Evolutionary conservation across 2,888 invertebrate species (phyloP).

Genomic region (Carterocephalus palaemon): DNA sequence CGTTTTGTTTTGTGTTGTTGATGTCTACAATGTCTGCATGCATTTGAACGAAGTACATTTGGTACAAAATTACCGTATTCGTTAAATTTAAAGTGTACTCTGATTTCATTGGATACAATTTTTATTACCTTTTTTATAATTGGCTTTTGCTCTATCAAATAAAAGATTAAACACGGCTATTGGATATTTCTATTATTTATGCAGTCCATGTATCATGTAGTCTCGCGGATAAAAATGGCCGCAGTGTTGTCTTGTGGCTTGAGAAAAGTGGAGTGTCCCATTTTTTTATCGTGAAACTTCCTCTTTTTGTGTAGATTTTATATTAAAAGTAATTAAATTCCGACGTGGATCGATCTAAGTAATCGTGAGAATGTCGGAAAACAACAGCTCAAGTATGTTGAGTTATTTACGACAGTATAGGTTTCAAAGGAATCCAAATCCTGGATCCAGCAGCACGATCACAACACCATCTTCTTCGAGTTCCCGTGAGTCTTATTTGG

Average conservation of each 20-base stretch:
- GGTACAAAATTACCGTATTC: too few relatives aligned
- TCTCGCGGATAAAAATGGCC: conserved; percentile 77
- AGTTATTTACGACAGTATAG: conserved; percentile 83
- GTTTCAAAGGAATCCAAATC: conserved; percentile 81
- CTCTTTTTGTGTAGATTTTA: conserved; percentile 43
- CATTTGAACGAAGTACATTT: too few relatives aligned
- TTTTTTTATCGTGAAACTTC: conserved; percentile 34
- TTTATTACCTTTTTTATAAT: conserved; percentile 9
- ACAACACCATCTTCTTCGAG: conserved; percentile 57
- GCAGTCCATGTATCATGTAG: conserved; percentile 32
- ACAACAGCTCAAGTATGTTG: conserved; percentile 78
- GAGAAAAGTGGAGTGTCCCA: conserved; percentile 49
- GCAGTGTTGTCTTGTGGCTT: conserved; percentile 63
- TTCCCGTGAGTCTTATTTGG: conserved; percentile 57
- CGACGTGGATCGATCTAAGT: conserved; percentile 10
- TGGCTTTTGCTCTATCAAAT: conserved; percentile 27
- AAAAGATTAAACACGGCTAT: conserved; percentile 36
- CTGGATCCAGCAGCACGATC: conserved; percentile 54
- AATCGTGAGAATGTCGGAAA: conserved; percentile 61
- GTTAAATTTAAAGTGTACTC: too few relatives aligned
- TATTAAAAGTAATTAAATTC: conserved; percentile 26
- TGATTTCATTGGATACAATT: too few relatives aligned
- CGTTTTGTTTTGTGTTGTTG: too few relatives aligned
- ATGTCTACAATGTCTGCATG: too few relatives aligned
- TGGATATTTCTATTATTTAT: conserved; percentile 38